A percentile compares a stretch with the other conserved stretches of the same genome.
These are phyloP conservation scores for Rhodinocichla rosea DNA, from an alignment of 2,113 vertebrate genomes.

Conservation along the genomic window DNA sequence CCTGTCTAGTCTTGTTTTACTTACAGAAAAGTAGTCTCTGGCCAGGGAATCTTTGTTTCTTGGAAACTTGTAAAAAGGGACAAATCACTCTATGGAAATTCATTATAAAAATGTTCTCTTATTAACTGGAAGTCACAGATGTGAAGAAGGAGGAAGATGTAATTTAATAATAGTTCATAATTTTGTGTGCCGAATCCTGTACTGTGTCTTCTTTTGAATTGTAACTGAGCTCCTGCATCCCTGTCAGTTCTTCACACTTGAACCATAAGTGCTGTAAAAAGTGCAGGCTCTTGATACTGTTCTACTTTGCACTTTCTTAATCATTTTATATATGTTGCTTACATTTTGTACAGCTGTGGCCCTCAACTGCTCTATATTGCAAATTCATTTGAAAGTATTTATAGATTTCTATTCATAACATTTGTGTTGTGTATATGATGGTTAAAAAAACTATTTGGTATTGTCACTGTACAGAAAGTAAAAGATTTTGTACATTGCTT, in stretches of 20 bases:
- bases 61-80: conserved; percentile 50
- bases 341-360: conserved; percentile 74
- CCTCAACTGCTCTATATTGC: conserved; percentile 64
- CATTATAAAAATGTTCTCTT: not conserved
- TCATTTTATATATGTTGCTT: conserved; percentile 72
- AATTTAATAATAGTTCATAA: conserved; percentile 29
- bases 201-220: conserved; percentile 47
- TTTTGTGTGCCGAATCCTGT: conserved; percentile 45
- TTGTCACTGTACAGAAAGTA: conserved; percentile 67
- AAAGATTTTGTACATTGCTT: conserved; percentile 66
- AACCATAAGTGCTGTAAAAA: conserved; percentile 71
- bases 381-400: conserved; percentile 73
- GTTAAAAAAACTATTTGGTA: conserved; percentile 62
- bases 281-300: conserved; percentile 71
- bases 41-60: not conserved
- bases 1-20: not conserved
- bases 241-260: conserved; percentile 57
- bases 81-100: conserved; percentile 47
- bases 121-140: conserved; percentile 72
- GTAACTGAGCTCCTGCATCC: conserved; percentile 32
- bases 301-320: conserved; percentile 79
- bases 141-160: not conserved
- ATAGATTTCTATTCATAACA: conserved; percentile 69
- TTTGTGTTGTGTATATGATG: conserved; percentile 78
- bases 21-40: not conserved